Percentiles rank a stretch among this genome's conserved stretches.
Evolutionary conservation across 2,888 invertebrate species (phyloP).

Genomic region (Synanthedon tipuliformis): DNA sequence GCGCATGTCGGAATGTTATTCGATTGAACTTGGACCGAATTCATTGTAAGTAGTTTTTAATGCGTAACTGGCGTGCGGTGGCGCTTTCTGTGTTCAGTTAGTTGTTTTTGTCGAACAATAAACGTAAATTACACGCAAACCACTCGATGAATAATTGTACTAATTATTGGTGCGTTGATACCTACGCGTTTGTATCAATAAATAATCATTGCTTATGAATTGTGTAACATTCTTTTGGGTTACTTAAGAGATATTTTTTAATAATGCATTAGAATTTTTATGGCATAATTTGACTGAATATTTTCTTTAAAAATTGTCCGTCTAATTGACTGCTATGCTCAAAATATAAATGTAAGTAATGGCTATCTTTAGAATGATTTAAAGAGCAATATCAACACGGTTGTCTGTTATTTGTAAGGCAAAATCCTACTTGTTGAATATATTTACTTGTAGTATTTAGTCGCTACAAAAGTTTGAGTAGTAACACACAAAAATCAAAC

Average conservation of each 20-base stretch:
- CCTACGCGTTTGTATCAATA: neutral
- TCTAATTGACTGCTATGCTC: too few species aligned
- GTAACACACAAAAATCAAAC: too few species aligned
- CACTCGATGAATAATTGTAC: neutral
- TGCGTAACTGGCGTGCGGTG: constrained; percentile 23
- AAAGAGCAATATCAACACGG: too few species aligned
- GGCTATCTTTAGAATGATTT: too few species aligned
- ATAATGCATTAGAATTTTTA: neutral
- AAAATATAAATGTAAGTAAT: too few species aligned
- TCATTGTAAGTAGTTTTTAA: constrained; percentile 38
- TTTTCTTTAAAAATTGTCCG: too few species aligned
- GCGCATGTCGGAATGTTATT: constrained; percentile 16
- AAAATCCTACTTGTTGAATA: too few species aligned
- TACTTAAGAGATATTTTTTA: neutral
- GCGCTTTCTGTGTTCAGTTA: constrained; percentile 4
- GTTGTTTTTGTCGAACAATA: constrained; percentile 2
- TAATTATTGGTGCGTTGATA: neutral
- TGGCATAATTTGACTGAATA: too few species aligned
- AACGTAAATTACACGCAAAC: neutral
- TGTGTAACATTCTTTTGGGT: neutral
- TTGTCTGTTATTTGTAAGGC: too few species aligned
- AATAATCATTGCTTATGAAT: neutral
- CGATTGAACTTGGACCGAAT: constrained; percentile 47
- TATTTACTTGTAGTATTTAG: too few species aligned
- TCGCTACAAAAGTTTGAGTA: too few species aligned